Evolutionary conservation across 2,888 invertebrate species (phyloP), one percentile per base, ranked within the genome.

Genomic region (Volucella inflata): DNA sequence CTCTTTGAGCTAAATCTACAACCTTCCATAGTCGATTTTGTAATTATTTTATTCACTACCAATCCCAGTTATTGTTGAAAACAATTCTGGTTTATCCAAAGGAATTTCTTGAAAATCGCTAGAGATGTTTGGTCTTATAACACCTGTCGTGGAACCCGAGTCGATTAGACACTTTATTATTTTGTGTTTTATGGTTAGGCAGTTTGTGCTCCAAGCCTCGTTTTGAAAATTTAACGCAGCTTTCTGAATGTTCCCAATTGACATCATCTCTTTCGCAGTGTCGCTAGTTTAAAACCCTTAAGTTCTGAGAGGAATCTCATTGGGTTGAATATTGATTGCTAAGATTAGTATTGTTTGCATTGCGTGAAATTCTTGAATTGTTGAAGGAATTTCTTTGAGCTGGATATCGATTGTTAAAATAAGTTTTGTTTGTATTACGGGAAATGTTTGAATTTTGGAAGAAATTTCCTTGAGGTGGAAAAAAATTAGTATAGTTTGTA

Each of bases 1-100:
- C 42, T 42, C 10, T 17, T n/a, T n/a, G 42, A 8, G 10, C 42
- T 42, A 59, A 17, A 59, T 42, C 59, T 8, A 59, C 14, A 38
- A 38, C 11, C 38, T 2, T 42, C 42, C 40, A 59, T 38, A 59
- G 59, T 30, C 36, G n/a, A 21, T 36, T 30, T 9, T 11, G 10
- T 6, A 53, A 53, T 30, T 53, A 53, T 53, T 53, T 30, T 53
- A 53, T 53, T 53, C 53, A n/a, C 36, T 53, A 30, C 36, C 53
- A 53, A 53, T 53, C 53, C 53, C 30, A 8, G 36, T 36, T 21
- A 53, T 30, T 30, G 30, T 53, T 2, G 53, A 11, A n/a, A n/a
- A n/a, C n/a, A n/a, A n/a, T n/a, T n/a, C n/a, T n/a, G n/a, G n/a
- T n/a, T n/a, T n/a, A n/a, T n/a, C n/a, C n/a, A n/a, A n/a, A n/a